Evolutionary conservation across 2,888 invertebrate species (phyloP), one percentile per base, ranked within the genome.

Genomic region (Galeruca laticollis): DNA sequence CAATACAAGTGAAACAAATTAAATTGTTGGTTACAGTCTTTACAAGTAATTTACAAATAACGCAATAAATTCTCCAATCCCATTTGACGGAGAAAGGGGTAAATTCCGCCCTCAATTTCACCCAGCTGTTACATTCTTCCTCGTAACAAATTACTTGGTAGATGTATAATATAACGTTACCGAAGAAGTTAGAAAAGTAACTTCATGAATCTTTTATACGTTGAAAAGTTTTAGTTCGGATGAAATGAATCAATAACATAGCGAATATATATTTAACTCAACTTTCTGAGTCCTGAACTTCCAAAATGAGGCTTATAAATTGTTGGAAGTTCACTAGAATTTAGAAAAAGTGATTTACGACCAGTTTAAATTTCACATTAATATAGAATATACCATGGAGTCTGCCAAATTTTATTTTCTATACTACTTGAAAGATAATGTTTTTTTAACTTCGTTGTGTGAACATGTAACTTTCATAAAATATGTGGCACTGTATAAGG

Each of bases 291-390:
- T 74, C 72, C 70, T 72, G 76, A 79, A 73, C 66, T 73, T 75
- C 73, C 69, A 68, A 73, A 57, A 15, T 74, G 69, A 71, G 61
- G 72, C 67, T 51, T 71, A 71, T 77, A 77, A 77, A 77, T 77
- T 75, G 49, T 59, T 21, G 60, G 69, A 72, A 77, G 74, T 78
- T 77, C 78, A 81, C 80, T 80, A 78, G 82, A 82, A 82, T 83
- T 83, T 81, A 82, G 82, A 80, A 79, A 80, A 80, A 76, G 79
- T 81, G 78, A 83, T 82, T 82, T 83, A 83, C 75, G 76, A 73
- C 79, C 73, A 80, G 82, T 82, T 82, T 82, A 82, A 83, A 83
- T 82, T 83, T 11, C 10, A 26, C 26, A 26, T 26, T 26, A 4
- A 26, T 26, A 26, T 26, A 26, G n/a, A n/a, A n/a, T n/a, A n/a